Percentiles rank a stretch among this genome's conserved stretches.
These are phyloP conservation scores for Lota lota DNA, from an alignment of 2,113 vertebrate genomes.

Conservation along the genomic window DNA sequence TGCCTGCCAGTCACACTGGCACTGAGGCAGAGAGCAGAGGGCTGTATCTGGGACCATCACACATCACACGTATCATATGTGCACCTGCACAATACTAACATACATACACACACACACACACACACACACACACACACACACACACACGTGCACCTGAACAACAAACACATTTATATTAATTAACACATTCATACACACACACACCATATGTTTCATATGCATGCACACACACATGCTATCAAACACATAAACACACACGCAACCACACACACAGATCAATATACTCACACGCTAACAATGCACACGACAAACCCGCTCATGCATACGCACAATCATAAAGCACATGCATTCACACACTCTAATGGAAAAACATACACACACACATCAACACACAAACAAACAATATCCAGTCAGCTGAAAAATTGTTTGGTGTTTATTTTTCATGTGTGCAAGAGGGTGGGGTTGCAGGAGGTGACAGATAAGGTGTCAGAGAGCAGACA, in stretches of 20 bases:
- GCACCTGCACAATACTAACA: conserved; percentile 11
- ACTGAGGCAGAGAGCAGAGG: conserved; percentile 18
- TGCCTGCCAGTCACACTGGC: conserved; percentile 34
- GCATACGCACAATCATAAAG: conserved; percentile 18
- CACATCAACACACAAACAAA: not conserved
- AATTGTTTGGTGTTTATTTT: conserved; percentile 45
- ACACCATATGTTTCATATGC: not conserved
- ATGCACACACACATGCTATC: conserved; percentile 1
- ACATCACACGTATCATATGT: conserved; percentile 1
- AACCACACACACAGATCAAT: no score
- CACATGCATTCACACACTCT: no score
- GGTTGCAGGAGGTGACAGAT: not conserved
- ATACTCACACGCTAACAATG: no score
- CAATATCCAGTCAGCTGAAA: conserved; percentile 41
- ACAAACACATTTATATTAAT: no score
- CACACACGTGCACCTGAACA: conserved; percentile 14
- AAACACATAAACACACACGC: not conserved
- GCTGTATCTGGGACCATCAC: conserved; percentile 31
- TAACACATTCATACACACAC: not conserved
- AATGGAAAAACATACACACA: conserved; percentile 4
- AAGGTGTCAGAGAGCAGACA: not conserved
- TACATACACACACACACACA: no score
- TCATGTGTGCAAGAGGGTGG: conserved; percentile 13
- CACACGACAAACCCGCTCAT: no score
- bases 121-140: not conserved